Evolutionary conservation across 2,888 invertebrate genomes (phyloP), one percentile per base, ranked within the genome.

Genomic region (Lingula anatina): DNA sequence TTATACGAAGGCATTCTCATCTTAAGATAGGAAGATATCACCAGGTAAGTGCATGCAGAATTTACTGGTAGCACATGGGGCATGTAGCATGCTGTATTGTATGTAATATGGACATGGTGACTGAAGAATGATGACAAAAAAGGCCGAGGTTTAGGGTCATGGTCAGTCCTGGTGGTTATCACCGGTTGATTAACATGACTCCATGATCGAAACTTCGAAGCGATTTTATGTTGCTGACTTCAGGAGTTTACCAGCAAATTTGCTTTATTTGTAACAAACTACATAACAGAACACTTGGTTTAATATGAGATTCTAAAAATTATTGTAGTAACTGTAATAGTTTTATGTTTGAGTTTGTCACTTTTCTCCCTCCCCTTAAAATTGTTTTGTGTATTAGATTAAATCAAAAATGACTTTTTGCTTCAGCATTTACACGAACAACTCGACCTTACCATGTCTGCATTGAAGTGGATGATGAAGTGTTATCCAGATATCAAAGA

Each of bases 1-100:
- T 99, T 88, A 95, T 99, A 68, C 86, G 99, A 59, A 91, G 94
- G 79, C 96, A 99, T 80, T 94, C 96, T 1, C 99, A 99, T 82
- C 81, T 97, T 71, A 86, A 94, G 60, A 93, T 99, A 67, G 97
- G 95, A 2, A 86, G 96, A 64, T 99, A 99, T 80, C 99, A 99
- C 78, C 99, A 97, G 81, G 80, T 80, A 56, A 51, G 55, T 46
- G 24, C 12, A n/a, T 7, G 23, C 43, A 9, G 15, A 15, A 31
- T 31, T 31, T 31, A 7, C n/a, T n/a, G n/a, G n/a, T n/a, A n/a
- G n/a, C n/a, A n/a, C n/a, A n/a, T n/a, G n/a, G n/a, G n/a, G n/a
- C n/a, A n/a, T n/a, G n/a, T n/a, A n/a, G n/a, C n/a, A n/a, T n/a
- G n/a, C n/a, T n/a, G n/a, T n/a, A n/a, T n/a, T n/a, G n/a, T n/a